A percentile compares a stretch with the other conserved stretches of the same genome.
These are phyloP conservation scores for Itoplectis maculator DNA, from an alignment of 2,888 invertebrate genomes.

Conservation along the genomic window DNA sequence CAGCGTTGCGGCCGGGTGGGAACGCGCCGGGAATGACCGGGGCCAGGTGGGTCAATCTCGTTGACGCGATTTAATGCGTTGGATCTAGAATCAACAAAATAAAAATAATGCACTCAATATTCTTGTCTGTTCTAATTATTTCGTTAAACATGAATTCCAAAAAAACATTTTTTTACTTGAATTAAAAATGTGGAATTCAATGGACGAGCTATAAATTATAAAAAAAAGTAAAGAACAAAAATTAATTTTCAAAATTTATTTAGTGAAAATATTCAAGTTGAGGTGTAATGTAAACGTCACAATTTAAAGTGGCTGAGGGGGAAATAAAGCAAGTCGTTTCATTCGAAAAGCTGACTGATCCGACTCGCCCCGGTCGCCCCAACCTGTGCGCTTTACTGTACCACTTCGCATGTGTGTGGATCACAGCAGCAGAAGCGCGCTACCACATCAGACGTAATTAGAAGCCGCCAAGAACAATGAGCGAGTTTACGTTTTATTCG, in stretches of 20 bases:
- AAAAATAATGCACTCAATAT: not conserved
- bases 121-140: not conserved
- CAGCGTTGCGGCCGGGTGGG: slow-evolving; percentile 14
- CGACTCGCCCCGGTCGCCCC: not conserved
- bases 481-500: slow-evolving; percentile 82
- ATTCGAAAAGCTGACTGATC: not conserved
- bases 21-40: not conserved
- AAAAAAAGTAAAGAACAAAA: too few relatives aligned
- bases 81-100: not conserved
- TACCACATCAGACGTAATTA: slow-evolving; percentile 77
- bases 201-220: too few relatives aligned
- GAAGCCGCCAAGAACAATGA: slow-evolving; percentile 82
- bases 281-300: too few relatives aligned
- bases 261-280: not conserved
- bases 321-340: not conserved
- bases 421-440: not conserved
- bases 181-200: too few relatives aligned
- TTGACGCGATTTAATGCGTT: not conserved
- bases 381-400: not conserved
- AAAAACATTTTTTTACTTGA: too few relatives aligned
- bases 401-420: slow-evolving; percentile 4
- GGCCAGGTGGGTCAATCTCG: not conserved
- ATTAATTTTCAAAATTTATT: too few relatives aligned
- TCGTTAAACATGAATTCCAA: too few relatives aligned
- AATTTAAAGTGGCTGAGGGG: not conserved